Base-by-base conservation (phyloP, 2,888 invertebrate species). In the Heliconius sara region DNA sequence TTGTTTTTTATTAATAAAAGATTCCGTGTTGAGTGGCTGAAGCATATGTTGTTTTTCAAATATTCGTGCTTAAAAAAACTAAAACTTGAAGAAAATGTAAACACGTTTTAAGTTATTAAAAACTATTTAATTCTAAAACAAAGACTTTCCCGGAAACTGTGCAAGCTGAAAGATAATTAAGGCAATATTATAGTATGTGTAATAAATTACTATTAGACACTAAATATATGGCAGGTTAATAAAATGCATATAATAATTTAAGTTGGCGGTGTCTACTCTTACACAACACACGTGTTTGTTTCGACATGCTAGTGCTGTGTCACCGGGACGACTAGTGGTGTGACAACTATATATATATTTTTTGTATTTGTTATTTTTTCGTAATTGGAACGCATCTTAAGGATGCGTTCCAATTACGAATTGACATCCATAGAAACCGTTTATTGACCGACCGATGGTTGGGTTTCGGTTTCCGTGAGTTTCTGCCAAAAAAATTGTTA, bases 231-330 rank as follows among this genome's bases (percentile, higher is more conserved):
- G 47, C 70, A 12, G 75, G 65, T 75, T 75, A 34, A 78, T 78
- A 78, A 75, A 78, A 76, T 76, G 57, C 34, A 78, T 75, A 70
- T 80, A 78, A 79, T 82, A 76, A 80, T 78, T 82, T 79, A 77
- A 83, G 75, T 68, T 77, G 78, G 72, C 77, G 77, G 73, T 83
- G 78, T 77, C 57, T 43, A 47, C 68, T 79, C 81, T 85, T 85
- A 81, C 85, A 81, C 83, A 83, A 85, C 83, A 85, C 84, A 84
- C 85, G 86, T 84, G 85, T 82, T 70, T 70, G 84, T 86, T 85
- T 83, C 85, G 83, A 84, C 86, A 86, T 79, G 79, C 78, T 79
- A 81, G 80, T 79, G 78, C 80, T 74, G 83, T 84, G 83, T 83
- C 83, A 81, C 83, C 79, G 80, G 77, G 78, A 83, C 79, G 66